phyloP scores from a whole-genome alignment of 2,888 invertebrate genomes.

The Meta bourneti region DNA sequence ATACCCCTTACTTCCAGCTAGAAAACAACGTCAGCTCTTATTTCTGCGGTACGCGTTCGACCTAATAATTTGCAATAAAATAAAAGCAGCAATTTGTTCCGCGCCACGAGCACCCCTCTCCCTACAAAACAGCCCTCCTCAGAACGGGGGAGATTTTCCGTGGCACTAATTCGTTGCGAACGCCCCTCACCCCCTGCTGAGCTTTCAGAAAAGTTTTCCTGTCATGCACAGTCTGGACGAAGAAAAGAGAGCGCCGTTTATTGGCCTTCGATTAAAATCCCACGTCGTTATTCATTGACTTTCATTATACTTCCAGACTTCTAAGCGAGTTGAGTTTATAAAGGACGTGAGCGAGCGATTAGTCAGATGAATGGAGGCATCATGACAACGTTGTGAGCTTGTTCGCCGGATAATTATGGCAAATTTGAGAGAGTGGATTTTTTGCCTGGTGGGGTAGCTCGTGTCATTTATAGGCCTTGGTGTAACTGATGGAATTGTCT shows the following conservation, averaged over 20 bases:
- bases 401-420: slow-evolving; percentile 45
- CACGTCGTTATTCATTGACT: slow-evolving; percentile 38
- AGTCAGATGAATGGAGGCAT: slow-evolving; percentile 38
- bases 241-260: slow-evolving; percentile 27
- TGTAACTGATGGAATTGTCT: not conserved
- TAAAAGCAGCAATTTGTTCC: slow-evolving; percentile 48
- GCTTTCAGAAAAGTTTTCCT: slow-evolving; percentile 44
- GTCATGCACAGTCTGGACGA: slow-evolving; percentile 25
- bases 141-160: not conserved
- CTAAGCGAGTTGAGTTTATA: slow-evolving; percentile 40
- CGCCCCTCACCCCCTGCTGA: slow-evolving; percentile 30
- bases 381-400: slow-evolving; percentile 22
- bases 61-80: slow-evolving; percentile 32
- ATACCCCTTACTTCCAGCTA: not conserved
- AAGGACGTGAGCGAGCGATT: slow-evolving; percentile 33
- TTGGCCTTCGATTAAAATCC: slow-evolving; percentile 47
- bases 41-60: not conserved
- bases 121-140: not conserved
- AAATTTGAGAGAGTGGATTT: slow-evolving; percentile 9
- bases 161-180: slow-evolving; percentile 8
- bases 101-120: not conserved
- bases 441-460: slow-evolving; percentile 2
- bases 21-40: not conserved
- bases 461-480: not conserved
- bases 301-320: slow-evolving; percentile 35